These are phyloP conservation scores for Nasua narica DNA, from an alignment of 2,797 vertebrate genomes.

Conservation along the genomic window DNA sequence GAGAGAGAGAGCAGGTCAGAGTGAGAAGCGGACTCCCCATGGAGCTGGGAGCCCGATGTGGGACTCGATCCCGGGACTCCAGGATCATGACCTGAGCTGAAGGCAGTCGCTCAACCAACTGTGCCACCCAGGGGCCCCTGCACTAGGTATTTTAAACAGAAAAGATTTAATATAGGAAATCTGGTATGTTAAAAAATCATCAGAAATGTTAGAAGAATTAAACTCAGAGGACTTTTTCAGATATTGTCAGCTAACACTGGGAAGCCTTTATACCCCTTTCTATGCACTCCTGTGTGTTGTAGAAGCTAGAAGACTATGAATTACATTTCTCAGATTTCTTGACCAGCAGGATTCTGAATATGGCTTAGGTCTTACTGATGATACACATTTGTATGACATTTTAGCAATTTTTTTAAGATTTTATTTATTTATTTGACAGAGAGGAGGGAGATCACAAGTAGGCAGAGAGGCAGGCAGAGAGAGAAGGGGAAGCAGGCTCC, in stretches of 20 bases:
- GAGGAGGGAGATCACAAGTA: too few relatives aligned
- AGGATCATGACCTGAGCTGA: too few relatives aligned
- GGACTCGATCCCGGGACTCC: too few relatives aligned
- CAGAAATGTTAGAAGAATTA: background rate
- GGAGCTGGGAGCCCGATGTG: too few relatives aligned
- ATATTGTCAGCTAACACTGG: background rate
- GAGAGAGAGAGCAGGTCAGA: too few relatives aligned
- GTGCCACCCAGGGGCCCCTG: too few relatives aligned
- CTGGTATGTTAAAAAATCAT: background rate
- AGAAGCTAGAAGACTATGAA: background rate
- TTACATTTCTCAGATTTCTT: slow-evolving; percentile 2
- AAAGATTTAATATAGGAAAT: background rate
- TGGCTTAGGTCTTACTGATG: background rate
- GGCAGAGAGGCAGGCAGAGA: too few relatives aligned
- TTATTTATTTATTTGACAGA: too few relatives aligned
- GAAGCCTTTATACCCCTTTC: background rate
- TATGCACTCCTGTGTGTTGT: background rate
- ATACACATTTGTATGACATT: background rate
- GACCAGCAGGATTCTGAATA: background rate
- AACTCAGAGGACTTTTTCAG: background rate
- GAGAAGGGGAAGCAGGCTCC: too few relatives aligned
- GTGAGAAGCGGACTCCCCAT: too few relatives aligned
- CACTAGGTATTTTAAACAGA: slow-evolving; percentile 5
- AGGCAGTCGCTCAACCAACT: too few relatives aligned
- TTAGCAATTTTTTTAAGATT: too few relatives aligned